Conservation (phyloP, 2,888 invertebrate genomes). For the Cheilosia scutellata region DNA sequence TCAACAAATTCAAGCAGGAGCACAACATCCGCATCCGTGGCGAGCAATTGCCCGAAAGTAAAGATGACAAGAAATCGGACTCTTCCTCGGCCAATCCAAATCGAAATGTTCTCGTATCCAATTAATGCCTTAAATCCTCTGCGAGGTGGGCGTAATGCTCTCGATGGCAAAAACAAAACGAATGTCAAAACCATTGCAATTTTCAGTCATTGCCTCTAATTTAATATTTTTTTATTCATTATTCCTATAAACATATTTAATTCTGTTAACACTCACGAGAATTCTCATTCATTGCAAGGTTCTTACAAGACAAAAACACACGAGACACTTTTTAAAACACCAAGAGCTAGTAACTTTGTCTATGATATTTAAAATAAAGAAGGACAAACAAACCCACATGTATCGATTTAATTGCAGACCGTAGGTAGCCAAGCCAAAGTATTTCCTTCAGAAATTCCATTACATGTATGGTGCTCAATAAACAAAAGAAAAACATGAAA, state of each 20-base stretch:
- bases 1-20: constrained; percentile 95
- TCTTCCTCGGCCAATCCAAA: constrained; percentile 80
- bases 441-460: constrained; percentile 46
- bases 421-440: constrained; percentile 21
- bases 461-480: constrained; percentile 41
- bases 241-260: constrained; percentile 43
- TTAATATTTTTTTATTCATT: constrained; percentile 51
- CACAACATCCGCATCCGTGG: constrained; percentile 94
- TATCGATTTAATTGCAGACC: constrained; percentile 48
- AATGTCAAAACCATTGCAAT: constrained; percentile 53
- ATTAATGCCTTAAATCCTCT: constrained; percentile 76
- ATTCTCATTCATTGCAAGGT: constrained; percentile 57
- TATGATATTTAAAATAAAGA: constrained; percentile 49
- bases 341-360: constrained; percentile 52
- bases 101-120: constrained; percentile 86
- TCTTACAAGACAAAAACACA: constrained; percentile 14
- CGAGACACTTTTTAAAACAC: constrained; percentile 13
- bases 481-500: constrained; percentile 32
- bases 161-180: constrained; percentile 13
- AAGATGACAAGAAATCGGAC: constrained; percentile 80
- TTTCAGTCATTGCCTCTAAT: constrained; percentile 65
- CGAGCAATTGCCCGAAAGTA: constrained; percentile 85
- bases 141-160: constrained; percentile 4
- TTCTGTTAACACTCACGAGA: constrained; percentile 55
- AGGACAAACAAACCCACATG: constrained; percentile 38